phyloP scores from a whole-genome alignment of 2,797 vertebrate genomes.

The Morus bassanus region DNA sequence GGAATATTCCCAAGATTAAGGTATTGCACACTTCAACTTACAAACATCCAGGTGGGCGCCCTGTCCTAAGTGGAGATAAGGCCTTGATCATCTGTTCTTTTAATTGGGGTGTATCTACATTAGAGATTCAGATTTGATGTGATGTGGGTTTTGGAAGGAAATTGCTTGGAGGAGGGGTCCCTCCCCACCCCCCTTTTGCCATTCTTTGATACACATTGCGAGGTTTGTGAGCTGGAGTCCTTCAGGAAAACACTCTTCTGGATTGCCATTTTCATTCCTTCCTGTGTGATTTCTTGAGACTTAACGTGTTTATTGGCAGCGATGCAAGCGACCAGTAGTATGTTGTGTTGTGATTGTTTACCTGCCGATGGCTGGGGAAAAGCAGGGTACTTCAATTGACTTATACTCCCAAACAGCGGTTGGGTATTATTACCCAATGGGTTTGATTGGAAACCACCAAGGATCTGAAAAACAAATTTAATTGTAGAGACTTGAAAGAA shows the following conservation, averaged over 20 bases:
- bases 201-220: fast-evolving
- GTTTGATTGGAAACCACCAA: not conserved
- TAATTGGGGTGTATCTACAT: not conserved
- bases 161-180: too few species aligned
- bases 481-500: not conserved
- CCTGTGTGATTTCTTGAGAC: not conserved
- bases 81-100: not conserved
- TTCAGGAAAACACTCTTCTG: not conserved
- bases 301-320: fast-evolving
- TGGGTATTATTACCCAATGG: not conserved
- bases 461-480: not conserved
- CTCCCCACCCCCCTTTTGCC: not conserved
- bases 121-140: not conserved
- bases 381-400: not conserved
- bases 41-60: too few species aligned
- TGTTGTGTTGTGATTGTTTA: not conserved
- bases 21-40: not conserved
- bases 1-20: not conserved
- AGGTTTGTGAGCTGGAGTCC: not conserved
- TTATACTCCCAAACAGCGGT: too few species aligned
- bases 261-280: not conserved
- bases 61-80: not conserved
- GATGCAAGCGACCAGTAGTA: not conserved
- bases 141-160: not conserved
- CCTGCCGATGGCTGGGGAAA: not conserved